Evolutionary conservation across 2,797 vertebrate genomes (phyloP).

Genomic region (Eptatretus atami): DNA sequence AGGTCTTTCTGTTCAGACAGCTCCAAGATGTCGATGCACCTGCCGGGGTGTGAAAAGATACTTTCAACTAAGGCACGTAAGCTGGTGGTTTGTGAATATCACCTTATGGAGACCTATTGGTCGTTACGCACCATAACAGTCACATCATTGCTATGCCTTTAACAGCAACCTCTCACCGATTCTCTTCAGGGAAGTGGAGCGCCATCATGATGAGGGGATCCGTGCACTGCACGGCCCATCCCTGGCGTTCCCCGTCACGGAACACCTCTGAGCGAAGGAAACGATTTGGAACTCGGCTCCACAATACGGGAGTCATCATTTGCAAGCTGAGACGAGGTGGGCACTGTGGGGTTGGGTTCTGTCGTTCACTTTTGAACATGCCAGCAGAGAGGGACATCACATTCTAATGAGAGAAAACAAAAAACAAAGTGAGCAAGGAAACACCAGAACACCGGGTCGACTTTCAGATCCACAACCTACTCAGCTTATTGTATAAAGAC

Average conservation of each 20-base stretch:
- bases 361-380: conserved; percentile 2
- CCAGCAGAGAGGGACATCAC: conserved; percentile 3
- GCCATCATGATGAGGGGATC: conserved; percentile 5
- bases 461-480: no score
- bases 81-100: no score
- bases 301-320: conserved; percentile 1
- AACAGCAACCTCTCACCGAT: not conserved
- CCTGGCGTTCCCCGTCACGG: not conserved
- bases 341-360: conserved; percentile 4
- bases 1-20: not conserved
- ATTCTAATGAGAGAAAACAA: not conserved
- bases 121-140: no score
- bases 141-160: no score
- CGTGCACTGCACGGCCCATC: conserved; percentile 4
- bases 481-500: no score
- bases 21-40: conserved; percentile 1
- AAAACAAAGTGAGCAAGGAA: no score
- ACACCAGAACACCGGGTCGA: no score
- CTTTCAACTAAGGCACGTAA: no score
- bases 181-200: conserved; percentile 3
- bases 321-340: conserved; percentile 3
- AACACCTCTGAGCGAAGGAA: not conserved
- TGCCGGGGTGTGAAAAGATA: not conserved
- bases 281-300: not conserved
- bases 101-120: no score